A percentile compares a stretch with the other conserved stretches of the same genome.
Evolutionary conservation across 2,888 invertebrate species (phyloP).

Genomic region (Erannis defoliaria): DNA sequence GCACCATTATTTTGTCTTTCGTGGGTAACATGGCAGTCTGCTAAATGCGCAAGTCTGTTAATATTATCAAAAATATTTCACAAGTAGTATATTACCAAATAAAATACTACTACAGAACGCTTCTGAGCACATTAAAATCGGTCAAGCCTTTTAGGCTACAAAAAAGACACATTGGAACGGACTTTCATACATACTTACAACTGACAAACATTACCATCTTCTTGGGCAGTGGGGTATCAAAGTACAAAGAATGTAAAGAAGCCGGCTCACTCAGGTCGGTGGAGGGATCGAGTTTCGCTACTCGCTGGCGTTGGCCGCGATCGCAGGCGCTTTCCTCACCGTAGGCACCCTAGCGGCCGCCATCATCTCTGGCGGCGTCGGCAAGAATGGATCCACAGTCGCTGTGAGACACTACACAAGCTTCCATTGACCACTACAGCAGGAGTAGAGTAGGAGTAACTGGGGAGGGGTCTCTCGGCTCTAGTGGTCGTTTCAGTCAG

Average conservation of each 20-base stretch:
- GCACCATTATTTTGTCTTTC: too few relatives aligned
- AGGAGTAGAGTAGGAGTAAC: constrained; percentile 16
- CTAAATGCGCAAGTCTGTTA: too few relatives aligned
- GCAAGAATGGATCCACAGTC: constrained; percentile 99
- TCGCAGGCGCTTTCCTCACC: constrained; percentile 90
- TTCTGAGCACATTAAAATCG: too few relatives aligned
- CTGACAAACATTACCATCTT: too few relatives aligned
- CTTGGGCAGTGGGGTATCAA: too few relatives aligned
- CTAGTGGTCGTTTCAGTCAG: constrained; percentile 21
- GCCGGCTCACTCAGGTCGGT: constrained; percentile 31
- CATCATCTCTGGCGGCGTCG: constrained; percentile 96
- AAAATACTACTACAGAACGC: too few relatives aligned
- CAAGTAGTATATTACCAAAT: too few relatives aligned
- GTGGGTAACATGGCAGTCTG: too few relatives aligned
- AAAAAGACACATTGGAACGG: too few relatives aligned
- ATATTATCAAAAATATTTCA: too few relatives aligned
- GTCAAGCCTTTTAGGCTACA: too few relatives aligned
- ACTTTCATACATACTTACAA: too few relatives aligned
- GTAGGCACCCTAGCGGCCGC: constrained; percentile 91
- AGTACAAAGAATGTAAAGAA: constrained; percentile 7
- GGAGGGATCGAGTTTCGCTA: constrained; percentile 90
- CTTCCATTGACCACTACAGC: constrained; percentile 25
- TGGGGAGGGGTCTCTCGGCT: constrained; percentile 13
- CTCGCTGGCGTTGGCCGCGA: constrained; percentile 91
- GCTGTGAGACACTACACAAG: constrained; percentile 91